Evolutionary conservation across 2,113 vertebrate genomes (phyloP), one percentile per base, ranked within the genome.

Genomic region (Apistogramma diplotaenia): DNA sequence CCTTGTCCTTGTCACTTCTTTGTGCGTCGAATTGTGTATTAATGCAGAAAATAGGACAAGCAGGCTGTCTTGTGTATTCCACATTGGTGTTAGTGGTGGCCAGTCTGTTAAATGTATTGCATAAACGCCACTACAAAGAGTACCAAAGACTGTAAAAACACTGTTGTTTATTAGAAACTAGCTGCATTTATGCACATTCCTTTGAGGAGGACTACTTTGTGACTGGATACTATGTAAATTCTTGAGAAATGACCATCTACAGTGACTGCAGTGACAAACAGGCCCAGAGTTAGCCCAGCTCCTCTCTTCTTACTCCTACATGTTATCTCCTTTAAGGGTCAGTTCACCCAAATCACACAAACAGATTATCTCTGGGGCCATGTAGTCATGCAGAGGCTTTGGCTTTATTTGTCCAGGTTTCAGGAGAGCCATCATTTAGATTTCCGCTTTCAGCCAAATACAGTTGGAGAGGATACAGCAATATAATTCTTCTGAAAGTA

Each of bases 51-150:
- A 75, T 33, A 57, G 75, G 78, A 51, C 74, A 70, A 6, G 75
- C 80, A 37, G 57, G 25, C n/a, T n/a, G 35, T 40, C 49, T 75
- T 85, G 90, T 77, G 91, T 92, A 93, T 93, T 93, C 88, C 49
- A 74, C 49, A 2, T 27, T 78, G 57, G 57, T 19, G 58, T 43
- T 29, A 40, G 21, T 51, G 33, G 25, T 74, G 58, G 46, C 27
- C 3, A 3, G 49, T 74, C 46, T 74, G 76, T 8, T 67, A 37
- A 58, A 72, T 21, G 13, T 5, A 5, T 23, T 70, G 23, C 37
- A 21, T 40, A 27, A 7, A 59, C 16, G 53, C 7, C 29, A 6
- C 72, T 31, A 21, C 60, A 78, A 55, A 76, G 72, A 57, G 31
- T 0, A 10, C 6, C 16, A 33, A 46, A 70, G 40, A 18, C 13